phyloP scores from a whole-genome alignment of 2,797 vertebrate species.

The Neosilurus hyrtlii region DNA sequence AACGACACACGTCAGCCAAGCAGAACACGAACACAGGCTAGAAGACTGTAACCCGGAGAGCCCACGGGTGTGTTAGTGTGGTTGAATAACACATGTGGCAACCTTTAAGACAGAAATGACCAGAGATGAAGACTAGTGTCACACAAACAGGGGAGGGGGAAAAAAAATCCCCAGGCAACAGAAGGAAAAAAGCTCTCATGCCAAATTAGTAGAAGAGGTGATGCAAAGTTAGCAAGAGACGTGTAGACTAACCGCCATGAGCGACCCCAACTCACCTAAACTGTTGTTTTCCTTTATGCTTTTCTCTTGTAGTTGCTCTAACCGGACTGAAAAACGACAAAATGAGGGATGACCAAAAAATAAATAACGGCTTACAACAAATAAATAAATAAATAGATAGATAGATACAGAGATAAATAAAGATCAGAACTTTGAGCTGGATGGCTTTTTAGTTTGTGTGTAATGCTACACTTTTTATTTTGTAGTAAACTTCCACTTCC shows the following conservation, averaged over 20 bases:
- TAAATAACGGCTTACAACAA: background rate
- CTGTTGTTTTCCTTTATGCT: conserved; percentile 97
- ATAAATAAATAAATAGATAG: no score
- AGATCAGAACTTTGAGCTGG: background rate
- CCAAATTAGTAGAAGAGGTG: conserved; percentile 53
- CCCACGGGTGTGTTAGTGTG: background rate
- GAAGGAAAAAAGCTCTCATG: conserved; percentile 51
- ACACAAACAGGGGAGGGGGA: conserved; percentile 27
- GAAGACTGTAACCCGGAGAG: background rate
- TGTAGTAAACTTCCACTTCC: background rate
- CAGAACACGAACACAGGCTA: background rate
- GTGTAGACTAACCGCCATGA: conserved; percentile 15
- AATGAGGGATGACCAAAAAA: conserved; percentile 62
- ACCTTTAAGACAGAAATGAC: conserved; percentile 30
- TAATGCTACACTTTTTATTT: background rate
- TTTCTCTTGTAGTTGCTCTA: conserved; percentile 99
- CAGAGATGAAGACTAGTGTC: conserved; percentile 31
- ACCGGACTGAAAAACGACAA: conserved; percentile 92
- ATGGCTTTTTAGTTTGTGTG: background rate
- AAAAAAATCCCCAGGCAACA: conserved; percentile 40
- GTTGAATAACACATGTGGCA: conserved; percentile 18
- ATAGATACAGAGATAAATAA: background rate
- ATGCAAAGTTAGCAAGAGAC: conserved; percentile 45
- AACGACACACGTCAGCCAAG: background rate
- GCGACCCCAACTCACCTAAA: conserved; percentile 84